phyloP scores from a whole-genome alignment of 2,888 invertebrate species.

The Nasonovia ribisnigri region DNA sequence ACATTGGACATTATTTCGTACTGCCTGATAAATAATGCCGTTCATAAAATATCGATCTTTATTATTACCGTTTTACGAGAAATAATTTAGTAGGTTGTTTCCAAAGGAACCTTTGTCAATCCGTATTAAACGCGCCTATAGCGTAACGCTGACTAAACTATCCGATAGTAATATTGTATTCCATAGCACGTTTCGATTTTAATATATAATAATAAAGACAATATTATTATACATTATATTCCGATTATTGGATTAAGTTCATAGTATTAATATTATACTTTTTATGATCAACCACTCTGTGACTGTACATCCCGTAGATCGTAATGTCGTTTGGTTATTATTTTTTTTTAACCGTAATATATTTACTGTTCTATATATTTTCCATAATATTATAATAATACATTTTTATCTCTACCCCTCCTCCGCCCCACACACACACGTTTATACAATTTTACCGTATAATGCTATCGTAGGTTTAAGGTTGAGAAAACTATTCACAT shows the following conservation, averaged over 20 bases:
- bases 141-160: neutral
- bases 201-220: neutral
- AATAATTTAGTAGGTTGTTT: slow-evolving; percentile 29
- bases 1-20: slow-evolving; percentile 1
- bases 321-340: neutral
- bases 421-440: too few relatives aligned
- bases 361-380: neutral
- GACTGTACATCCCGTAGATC: neutral
- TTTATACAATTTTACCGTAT: neutral
- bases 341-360: neutral
- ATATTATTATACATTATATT: neutral
- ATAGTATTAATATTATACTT: neutral
- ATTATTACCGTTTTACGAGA: neutral
- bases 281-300: neutral
- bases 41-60: slow-evolving; percentile 27
- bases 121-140: neutral
- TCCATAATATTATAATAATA: neutral
- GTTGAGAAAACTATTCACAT: slow-evolving; percentile 2
- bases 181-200: neutral
- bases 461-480: neutral
- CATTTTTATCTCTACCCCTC: neutral
- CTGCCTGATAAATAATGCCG: neutral
- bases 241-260: neutral
- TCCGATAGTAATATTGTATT: neutral
- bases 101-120: neutral